phyloP scores from a whole-genome alignment of 2,113 vertebrate genomes.

The Pandion haliaetus region DNA sequence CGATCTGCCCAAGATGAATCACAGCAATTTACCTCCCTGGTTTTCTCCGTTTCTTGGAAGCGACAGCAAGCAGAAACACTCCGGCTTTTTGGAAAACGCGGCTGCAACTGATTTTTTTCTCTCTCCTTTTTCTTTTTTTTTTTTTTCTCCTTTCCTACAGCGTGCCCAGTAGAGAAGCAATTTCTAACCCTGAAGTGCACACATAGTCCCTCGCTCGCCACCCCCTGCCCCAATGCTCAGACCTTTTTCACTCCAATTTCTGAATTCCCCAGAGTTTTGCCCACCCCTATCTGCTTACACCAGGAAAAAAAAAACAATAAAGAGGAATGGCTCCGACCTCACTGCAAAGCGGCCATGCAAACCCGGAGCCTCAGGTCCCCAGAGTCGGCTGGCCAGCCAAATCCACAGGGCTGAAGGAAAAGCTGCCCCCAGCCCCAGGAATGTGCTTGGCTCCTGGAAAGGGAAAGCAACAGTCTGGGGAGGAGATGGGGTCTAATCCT shows the following conservation, averaged over 20 bases:
- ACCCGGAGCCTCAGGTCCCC: neutral
- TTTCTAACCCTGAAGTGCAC: neutral
- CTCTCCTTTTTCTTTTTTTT: too few species aligned
- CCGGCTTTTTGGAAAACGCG: neutral
- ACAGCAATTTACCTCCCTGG: slow-evolving; percentile 26
- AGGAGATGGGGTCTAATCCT: neutral
- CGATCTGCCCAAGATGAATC: slow-evolving; percentile 54
- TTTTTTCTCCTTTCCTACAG: neutral
- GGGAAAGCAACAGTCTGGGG: neutral
- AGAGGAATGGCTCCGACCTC: neutral
- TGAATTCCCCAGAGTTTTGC: neutral
- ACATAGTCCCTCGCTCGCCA: neutral
- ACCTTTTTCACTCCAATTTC: neutral
- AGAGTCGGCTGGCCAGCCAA: fast-evolving
- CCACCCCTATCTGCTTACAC: neutral
- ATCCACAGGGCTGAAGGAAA: fast-evolving
- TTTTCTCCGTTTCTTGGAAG: slow-evolving; percentile 23
- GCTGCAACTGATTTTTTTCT: neutral
- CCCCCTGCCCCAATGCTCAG: neutral
- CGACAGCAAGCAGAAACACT: neutral
- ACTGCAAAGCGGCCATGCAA: neutral
- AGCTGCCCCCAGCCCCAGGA: neutral
- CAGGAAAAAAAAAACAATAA: neutral
- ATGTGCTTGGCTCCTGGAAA: neutral
- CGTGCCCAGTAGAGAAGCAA: neutral